A percentile compares a stretch with the other conserved stretches of the same genome.
These are phyloP conservation scores for Megastigmus dorsalis DNA, from an alignment of 2,888 invertebrate species.

Conservation along the genomic window DNA sequence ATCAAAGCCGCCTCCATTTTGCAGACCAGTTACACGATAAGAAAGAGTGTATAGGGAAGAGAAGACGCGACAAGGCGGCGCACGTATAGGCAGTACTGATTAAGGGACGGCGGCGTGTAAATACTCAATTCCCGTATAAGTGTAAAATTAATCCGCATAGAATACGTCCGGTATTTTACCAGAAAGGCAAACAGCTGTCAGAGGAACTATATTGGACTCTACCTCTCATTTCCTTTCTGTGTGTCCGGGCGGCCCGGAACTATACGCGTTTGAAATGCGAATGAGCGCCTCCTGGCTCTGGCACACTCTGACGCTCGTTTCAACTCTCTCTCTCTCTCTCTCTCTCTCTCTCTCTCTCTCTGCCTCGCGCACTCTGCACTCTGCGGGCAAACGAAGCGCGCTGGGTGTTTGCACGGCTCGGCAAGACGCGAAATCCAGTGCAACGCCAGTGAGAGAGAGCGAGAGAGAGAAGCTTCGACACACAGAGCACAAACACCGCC, in stretches of 20 bases:
- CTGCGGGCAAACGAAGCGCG: slow-evolving; percentile 11
- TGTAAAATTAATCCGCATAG: slow-evolving; percentile 16
- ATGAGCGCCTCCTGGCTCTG: too few relatives aligned
- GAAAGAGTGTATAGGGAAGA: not conserved
- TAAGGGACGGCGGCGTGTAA: slow-evolving; percentile 9
- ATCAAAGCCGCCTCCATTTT: too few relatives aligned
- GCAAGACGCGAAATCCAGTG: slow-evolving; percentile 32
- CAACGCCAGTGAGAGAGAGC: not conserved
- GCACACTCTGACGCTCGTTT: too few relatives aligned
- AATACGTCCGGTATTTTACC: slow-evolving; percentile 21
- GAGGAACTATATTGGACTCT: too few relatives aligned
- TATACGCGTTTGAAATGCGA: slow-evolving; percentile 39
- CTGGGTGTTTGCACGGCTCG: not conserved
- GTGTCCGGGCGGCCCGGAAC: too few relatives aligned
- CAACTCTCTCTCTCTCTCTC: too few relatives aligned
- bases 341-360: too few relatives aligned
- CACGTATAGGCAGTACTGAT: not conserved
- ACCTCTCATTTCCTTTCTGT: not conserved
- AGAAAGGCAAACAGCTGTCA: too few relatives aligned
- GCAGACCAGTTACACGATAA: not conserved
- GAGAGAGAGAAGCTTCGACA: too few relatives aligned
- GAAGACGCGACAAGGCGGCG: not conserved
- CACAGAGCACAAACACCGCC: too few relatives aligned
- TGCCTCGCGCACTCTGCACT: not conserved
- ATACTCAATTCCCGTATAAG: slow-evolving; percentile 42